Evolutionary conservation across 2,888 invertebrate genomes (phyloP), one percentile per base, ranked within the genome.

Genomic region (Deilephila porcellus): DNA sequence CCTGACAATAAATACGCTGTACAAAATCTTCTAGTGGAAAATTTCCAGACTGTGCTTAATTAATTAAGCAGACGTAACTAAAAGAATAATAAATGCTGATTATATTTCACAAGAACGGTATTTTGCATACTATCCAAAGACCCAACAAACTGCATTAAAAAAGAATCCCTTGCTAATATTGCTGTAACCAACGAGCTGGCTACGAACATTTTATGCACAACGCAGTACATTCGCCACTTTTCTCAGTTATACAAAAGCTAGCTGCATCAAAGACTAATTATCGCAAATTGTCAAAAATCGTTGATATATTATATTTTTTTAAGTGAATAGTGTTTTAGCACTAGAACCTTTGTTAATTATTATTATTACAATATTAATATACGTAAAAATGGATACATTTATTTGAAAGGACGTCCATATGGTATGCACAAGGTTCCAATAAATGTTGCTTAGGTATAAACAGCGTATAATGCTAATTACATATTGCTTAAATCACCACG

Each of bases 111-210:
- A 34, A n/a, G 63, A 63, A 37, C 14, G 45, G 2, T n/a, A 37
- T 5, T 45, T 67, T 67, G 25, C 20, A 67, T 25, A 20, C 20
- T 63, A 20, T 67, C 20, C 5, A 67, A 67, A 20, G 34, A 20
- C 25, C 45, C 37, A 45, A 45, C 52, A 70, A 29, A 1, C 1
- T 70, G 19, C 53, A 7, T 56, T 67, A 53, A 52, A 70, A 53
- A 32, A 56, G 11, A 14, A 32, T 29, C 56, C 29, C 34, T 75
- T 76, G 73, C 71, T 72, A 73, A 32, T 45, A 67, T 25, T 45
- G 45, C 25, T 20, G 63, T 63, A 67, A 45, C 45, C 25, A 4
- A 64, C 64, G 45, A 64, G 20, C 37, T 37, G 34, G 20, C 20
- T 45, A 64, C 45, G 37, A 67, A 20, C 25, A 45, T 17, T 45